Evolutionary conservation across 2,797 vertebrate genomes (phyloP).

Genomic region (Podarcis siculus): DNA sequence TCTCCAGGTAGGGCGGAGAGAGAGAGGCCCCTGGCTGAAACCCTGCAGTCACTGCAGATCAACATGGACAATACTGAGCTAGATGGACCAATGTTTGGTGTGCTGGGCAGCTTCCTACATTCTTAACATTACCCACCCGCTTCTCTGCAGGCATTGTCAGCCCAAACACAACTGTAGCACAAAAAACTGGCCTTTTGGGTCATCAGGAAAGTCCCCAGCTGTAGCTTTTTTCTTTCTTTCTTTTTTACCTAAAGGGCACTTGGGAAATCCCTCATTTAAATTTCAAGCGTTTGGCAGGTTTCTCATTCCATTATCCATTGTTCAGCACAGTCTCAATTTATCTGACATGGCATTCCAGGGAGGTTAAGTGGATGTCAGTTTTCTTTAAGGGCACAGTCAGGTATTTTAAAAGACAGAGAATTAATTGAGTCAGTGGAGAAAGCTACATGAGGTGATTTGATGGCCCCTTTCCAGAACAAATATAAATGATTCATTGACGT

Average conservation of each 20-base stretch:
- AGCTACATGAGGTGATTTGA: background rate
- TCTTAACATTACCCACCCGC: background rate
- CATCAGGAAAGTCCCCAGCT: background rate
- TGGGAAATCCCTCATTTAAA: conserved; percentile 20
- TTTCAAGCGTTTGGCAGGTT: conserved; percentile 16
- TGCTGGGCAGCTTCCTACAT: too few species aligned
- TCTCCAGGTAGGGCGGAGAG: background rate
- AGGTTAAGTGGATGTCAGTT: conserved; percentile 56
- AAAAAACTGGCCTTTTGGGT: background rate
- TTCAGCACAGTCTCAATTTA: conserved; percentile 27
- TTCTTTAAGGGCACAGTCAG: conserved; percentile 41
- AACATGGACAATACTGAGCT: background rate
- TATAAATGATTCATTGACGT: background rate
- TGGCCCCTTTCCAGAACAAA: conserved; percentile 31
- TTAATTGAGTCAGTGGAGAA: conserved; percentile 6
- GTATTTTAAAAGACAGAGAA: conserved; percentile 30
- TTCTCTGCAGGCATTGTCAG: background rate
- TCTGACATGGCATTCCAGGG: conserved; percentile 39
- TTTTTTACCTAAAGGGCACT: background rate
- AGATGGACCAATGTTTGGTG: background rate
- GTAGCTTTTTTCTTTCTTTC: background rate
- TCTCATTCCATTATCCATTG: conserved; percentile 32
- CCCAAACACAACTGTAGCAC: background rate
- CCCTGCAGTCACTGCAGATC: background rate
- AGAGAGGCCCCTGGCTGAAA: background rate